phyloP scores from a whole-genome alignment of 2,888 invertebrate species.

The Hypercompe scribonia region DNA sequence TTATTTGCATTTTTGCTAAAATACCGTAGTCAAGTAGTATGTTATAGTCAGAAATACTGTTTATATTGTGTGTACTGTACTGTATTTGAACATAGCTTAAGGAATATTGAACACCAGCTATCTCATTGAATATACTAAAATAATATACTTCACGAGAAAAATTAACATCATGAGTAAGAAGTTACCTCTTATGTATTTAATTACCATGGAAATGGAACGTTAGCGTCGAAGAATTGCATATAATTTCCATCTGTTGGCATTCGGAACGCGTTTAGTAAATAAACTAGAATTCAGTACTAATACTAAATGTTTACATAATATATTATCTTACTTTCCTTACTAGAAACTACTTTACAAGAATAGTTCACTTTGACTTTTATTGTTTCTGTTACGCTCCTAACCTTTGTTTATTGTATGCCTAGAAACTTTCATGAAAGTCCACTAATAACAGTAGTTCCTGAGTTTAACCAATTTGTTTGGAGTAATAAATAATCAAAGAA shows the following conservation, averaged over 20 bases:
- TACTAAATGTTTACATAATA: conserved; percentile 17
- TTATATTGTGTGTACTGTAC: too few relatives aligned
- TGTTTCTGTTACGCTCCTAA: not conserved
- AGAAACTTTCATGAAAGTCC: not conserved
- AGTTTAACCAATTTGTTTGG: not conserved
- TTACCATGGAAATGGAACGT: conserved; percentile 35
- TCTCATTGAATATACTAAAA: not conserved
- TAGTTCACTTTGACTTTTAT: not conserved
- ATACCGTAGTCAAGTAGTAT: too few relatives aligned
- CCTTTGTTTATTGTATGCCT: not conserved
- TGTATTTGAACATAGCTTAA: not conserved
- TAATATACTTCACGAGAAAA: not conserved
- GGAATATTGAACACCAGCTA: not conserved
- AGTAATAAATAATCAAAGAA: not conserved
- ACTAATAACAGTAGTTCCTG: not conserved
- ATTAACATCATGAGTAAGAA: not conserved
- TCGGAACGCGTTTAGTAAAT: conserved; percentile 41
- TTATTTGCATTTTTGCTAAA: too few relatives aligned
- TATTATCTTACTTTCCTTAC: conserved; percentile 24
- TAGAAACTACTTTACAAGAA: conserved; percentile 28
- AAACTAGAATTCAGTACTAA: conserved; percentile 33
- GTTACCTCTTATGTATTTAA: conserved; percentile 15
- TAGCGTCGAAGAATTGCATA: conserved; percentile 29
- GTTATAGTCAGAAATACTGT: too few relatives aligned
- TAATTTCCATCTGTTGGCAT: conserved; percentile 31